These are phyloP conservation scores for Lepidostoma basale DNA, from an alignment of 1,140 invertebrate genomes.

Conservation along the genomic window DNA sequence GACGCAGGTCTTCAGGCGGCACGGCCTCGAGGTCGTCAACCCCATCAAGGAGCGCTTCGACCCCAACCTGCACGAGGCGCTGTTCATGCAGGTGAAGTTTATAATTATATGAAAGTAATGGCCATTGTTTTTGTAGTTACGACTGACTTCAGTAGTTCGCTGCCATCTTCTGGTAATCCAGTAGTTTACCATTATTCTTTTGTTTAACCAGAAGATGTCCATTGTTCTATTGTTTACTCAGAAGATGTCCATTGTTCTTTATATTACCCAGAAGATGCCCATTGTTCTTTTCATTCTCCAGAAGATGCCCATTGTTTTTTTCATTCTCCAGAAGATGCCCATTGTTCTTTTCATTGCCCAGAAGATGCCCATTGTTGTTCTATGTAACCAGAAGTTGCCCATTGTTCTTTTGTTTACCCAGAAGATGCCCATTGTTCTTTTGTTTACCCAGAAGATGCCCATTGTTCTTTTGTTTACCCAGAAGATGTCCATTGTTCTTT, in stretches of 20 bases:
- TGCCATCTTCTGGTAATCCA: neutral
- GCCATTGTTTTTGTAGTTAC: neutral
- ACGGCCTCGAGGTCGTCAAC: slow-evolving; percentile 85
- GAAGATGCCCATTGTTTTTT: too few relatives aligned
- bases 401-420: neutral
- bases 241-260: neutral
- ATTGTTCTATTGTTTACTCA: neutral
- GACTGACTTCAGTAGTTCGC: neutral
- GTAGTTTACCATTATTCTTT: neutral
- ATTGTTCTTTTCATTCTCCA: too few relatives aligned
- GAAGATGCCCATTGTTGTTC: too few relatives aligned
- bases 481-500: neutral
- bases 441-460: neutral
- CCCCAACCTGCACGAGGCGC: slow-evolving; percentile 94
- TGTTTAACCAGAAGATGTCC: neutral
- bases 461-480: neutral
- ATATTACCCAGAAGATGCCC: too few relatives aligned
- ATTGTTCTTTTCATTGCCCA: too few relatives aligned
- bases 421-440: neutral
- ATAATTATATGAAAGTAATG: neutral
- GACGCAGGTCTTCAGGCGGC: slow-evolving; percentile 84
- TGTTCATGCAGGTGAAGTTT: slow-evolving; percentile 83
- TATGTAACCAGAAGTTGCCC: too few relatives aligned
- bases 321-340: too few relatives aligned
- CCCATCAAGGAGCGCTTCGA: slow-evolving; percentile 95